Evolutionary conservation across 2,113 vertebrate species (phyloP), one percentile per base, ranked within the genome.

Genomic region (Lonchura striata): DNA sequence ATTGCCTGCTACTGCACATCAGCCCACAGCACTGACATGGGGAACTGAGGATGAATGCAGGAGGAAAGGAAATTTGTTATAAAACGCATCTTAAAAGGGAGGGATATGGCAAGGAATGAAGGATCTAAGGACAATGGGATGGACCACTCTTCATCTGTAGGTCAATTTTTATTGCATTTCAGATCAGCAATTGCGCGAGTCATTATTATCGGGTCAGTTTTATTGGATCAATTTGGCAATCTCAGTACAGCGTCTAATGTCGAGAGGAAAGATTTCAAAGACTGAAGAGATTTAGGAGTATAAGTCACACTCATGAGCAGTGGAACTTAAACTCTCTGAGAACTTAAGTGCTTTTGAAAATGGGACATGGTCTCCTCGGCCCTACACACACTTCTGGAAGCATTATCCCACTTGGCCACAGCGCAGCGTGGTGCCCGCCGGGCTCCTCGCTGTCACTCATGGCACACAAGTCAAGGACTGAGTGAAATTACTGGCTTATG

Each of bases 161-260:
- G 93, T 94, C 85, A 93, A 80, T 81, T 94, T 96, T 96, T 82
- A 96, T 84, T 93, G 90, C 80, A 88, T 86, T 94, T 94, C 92
- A 92, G 80, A 94, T 94, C 93, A 95, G 93, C 77, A 84, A 15
- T 90, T 77, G 65, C 35, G 0, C 13, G 46, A 64, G 88, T 81
- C 88, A 35, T 92, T 92, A 92, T 91, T 59, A 92, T 71, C 27
- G 5, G 86, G 92, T 86, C 82, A 83, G 68, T 96, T 94, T 95
- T 95, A 95, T 86, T 96, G 94, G 95, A 95, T 88, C 77, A 46
- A 79, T 96, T 88, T 96, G 95, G 88, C 83, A 92, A 77, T 79
- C 82, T 94, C 87, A 65, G 35, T 65, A 71, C 81, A 82, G 54
- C 11, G 2, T 52, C 74, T 56, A 33, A 92, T 11, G 68, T 35